A percentile compares a stretch with the other conserved stretches of the same genome.
phyloP scores from a whole-genome alignment of 2,888 invertebrate genomes.

The Rhaphigaster nebulosa region DNA sequence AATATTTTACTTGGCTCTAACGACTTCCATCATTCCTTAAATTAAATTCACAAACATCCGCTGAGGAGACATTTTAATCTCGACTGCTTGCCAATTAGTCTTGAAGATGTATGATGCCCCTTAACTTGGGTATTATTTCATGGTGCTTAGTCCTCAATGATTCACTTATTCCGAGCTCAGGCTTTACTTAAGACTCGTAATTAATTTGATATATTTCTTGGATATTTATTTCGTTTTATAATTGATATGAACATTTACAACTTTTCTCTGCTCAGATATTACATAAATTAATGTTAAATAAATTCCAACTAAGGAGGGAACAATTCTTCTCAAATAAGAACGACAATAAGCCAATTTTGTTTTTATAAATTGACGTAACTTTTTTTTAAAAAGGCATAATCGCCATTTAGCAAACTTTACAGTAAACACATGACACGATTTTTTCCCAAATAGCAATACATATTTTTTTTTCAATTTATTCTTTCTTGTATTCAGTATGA shows the following conservation, averaged over 20 bases:
- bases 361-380: background rate
- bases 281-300: background rate
- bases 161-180: background rate
- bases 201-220: slow-evolving; percentile 21
- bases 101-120: background rate
- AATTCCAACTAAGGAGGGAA: background rate
- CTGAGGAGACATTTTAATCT: background rate
- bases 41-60: background rate
- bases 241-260: slow-evolving; percentile 14
- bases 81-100: background rate
- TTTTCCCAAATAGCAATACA: no score
- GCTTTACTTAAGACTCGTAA: slow-evolving; percentile 11
- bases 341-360: background rate
- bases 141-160: slow-evolving; percentile 9
- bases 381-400: no score
- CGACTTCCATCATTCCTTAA: background rate
- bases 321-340: background rate
- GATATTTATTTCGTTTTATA: slow-evolving; percentile 9
- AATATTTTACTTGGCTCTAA: background rate
- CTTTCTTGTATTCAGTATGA: no score
- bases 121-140: slow-evolving; percentile 35
- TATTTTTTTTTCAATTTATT: no score
- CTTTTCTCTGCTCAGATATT: background rate
- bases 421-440: no score
- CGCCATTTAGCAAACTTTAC: no score